Conservation (phyloP, 2,797 vertebrate genomes). For the Monodelphis domestica region DNA sequence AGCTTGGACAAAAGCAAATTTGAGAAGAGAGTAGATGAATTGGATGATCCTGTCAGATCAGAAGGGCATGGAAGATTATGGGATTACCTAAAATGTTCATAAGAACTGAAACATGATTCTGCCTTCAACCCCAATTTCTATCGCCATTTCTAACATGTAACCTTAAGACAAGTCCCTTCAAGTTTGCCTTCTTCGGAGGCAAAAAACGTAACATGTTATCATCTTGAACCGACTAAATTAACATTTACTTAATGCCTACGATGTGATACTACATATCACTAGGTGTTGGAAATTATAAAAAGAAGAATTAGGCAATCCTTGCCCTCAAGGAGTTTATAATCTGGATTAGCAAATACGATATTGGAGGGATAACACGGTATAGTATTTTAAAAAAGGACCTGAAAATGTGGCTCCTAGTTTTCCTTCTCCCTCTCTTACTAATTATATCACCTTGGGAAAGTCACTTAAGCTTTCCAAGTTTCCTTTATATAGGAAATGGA, state of each 20-base stretch:
- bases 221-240: neutral
- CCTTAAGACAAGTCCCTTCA: neutral
- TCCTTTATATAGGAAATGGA: constrained; percentile 23
- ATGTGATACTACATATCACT: neutral
- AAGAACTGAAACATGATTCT: neutral
- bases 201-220: neutral
- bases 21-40: neutral
- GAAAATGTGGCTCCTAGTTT: neutral
- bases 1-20: neutral
- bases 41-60: neutral
- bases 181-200: neutral
- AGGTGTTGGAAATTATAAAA: neutral
- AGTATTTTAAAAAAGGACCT: neutral
- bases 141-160: neutral
- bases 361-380: neutral
- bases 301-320: neutral
- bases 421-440: constrained; percentile 22
- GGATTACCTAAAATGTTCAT: neutral
- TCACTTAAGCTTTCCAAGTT: constrained; percentile 18
- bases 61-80: neutral
- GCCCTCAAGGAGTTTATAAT: neutral
- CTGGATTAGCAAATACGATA: neutral
- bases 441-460: neutral
- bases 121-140: neutral
- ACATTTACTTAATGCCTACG: neutral